Percentiles rank a stretch among this genome's conserved stretches.
phyloP scores from a whole-genome alignment of 2,113 vertebrate genomes.

The Ceratotherium simum region DNA sequence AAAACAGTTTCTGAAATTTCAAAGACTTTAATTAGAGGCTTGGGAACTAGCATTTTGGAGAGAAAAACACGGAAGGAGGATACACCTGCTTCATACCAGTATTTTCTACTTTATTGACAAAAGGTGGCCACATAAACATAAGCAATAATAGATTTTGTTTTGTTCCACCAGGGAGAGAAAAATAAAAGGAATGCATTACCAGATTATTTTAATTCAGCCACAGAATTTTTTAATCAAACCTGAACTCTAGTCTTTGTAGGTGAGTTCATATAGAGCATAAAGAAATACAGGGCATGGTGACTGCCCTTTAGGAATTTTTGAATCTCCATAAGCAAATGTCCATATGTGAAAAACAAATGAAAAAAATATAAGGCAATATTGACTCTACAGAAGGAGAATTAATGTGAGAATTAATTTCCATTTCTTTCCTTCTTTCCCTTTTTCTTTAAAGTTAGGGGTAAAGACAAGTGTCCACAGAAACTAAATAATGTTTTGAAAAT shows the following conservation, averaged over 20 bases:
- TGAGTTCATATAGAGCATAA: rapidly evolving
- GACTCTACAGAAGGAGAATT: background rate
- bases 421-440: background rate
- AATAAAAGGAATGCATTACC: background rate
- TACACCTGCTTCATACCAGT: background rate
- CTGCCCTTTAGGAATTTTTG: background rate
- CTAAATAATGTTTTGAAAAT: background rate
- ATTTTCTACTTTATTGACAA: background rate
- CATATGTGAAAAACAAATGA: background rate
- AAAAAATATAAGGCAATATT: background rate
- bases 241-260: background rate
- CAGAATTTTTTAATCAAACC: background rate
- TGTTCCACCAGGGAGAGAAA: background rate
- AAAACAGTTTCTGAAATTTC: background rate
- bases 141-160: background rate
- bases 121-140: background rate
- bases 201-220: background rate
- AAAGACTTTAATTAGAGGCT: background rate
- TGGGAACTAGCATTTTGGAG: background rate
- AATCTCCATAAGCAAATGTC: background rate
- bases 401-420: background rate
- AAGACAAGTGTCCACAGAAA: background rate
- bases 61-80: background rate
- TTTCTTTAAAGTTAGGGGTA: background rate
- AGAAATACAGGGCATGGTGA: background rate